Evolutionary conservation across 1,140 invertebrate species (phyloP), one percentile per base, ranked within the genome.

Genomic region (Drosophila ananassae): DNA sequence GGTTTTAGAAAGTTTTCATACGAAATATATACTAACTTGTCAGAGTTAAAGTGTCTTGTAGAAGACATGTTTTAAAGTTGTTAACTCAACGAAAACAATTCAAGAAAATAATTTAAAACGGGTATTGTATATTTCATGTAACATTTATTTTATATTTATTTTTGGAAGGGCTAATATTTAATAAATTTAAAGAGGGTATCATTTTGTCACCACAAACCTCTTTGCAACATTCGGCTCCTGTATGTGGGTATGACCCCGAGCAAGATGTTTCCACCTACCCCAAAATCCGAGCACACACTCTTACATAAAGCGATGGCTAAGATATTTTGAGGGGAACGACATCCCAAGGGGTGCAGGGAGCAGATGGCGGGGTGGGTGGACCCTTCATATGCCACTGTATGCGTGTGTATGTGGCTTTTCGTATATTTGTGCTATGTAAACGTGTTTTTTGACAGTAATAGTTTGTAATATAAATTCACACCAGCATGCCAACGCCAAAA

Each of bases 381-480:
- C 41, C 63, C 63, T 64, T 46, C 60, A 64, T 34, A 66, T 50
- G 62, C 12, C 57, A 21, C 21, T 52, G 21, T 37, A 32, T 67
- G 47, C 54, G 59, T 44, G 46, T 52, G 47, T 54, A 46, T 55
- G 68, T 63, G 72, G 63, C 68, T 34, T 52, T 60, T 68, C 61
- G 64, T 82, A 73, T 89, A 78, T 89, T 69, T 89, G 83, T 89
- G 83, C 83, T 78, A 89, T 89, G 84, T 89, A 89, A 89, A 89
- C 83, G 83, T 89, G 83, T 89, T 89, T 89, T 89, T 89, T 89
- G 83, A 89, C 83, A 89, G 83, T 89, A 89, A 89, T 89, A 89
- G 83, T 89, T 89, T 89, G 83, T 89, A 89, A 89, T 89, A 89
- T 89, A 89, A 89, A 89, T 89, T 89, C 83, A 89, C 83, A 89